A percentile compares a stretch with the other conserved stretches of the same genome.
Conservation (phyloP, 2,113 vertebrate genomes). For the Excalfactoria chinensis region DNA sequence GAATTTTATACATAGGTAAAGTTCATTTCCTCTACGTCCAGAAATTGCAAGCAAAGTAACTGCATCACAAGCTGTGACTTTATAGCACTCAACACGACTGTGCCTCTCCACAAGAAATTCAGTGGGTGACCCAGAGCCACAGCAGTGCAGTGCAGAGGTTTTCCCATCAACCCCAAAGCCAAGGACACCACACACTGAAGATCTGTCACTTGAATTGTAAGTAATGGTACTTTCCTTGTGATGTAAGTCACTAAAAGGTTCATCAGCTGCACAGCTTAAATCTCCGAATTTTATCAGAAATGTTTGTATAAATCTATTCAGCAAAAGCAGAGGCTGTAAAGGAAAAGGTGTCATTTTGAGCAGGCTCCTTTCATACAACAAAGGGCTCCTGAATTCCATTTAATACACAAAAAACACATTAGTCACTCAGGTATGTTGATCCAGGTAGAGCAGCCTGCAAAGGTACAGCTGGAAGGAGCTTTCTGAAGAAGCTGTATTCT, state of each 20-base stretch:
- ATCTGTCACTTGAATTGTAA: background rate
- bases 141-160: background rate
- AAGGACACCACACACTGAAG: background rate
- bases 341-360: background rate
- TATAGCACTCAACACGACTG: accelerated
- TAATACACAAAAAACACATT: background rate
- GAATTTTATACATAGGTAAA: background rate
- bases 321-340: accelerated
- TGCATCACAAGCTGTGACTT: background rate
- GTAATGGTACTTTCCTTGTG: background rate
- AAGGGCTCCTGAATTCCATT: background rate
- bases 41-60: background rate
- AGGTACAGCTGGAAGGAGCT: background rate
- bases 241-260: background rate
- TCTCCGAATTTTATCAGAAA: background rate
- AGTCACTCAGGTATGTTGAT: background rate
- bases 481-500: background rate
- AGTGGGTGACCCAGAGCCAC: background rate
- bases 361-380: background rate
- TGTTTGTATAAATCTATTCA: background rate
- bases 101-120: background rate
- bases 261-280: background rate
- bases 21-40: background rate
- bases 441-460: background rate
- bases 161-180: background rate